A percentile compares a stretch with the other conserved stretches of the same genome.
phyloP scores from a whole-genome alignment of 2,113 vertebrate genomes.

The Rhynchomys soricoides region DNA sequence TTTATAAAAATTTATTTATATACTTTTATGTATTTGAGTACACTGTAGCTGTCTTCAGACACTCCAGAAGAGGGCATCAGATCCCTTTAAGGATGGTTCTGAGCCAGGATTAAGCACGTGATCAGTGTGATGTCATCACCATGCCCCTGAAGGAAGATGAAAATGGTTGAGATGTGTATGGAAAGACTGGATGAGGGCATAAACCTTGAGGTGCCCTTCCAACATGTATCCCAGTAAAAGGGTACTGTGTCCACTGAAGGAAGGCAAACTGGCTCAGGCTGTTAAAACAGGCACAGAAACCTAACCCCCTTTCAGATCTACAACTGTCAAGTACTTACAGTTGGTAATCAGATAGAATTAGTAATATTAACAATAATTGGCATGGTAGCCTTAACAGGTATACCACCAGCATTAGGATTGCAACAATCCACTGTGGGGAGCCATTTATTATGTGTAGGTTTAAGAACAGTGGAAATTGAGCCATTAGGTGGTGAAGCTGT shows the following conservation, averaged over 20 bases:
- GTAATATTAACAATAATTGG: background rate
- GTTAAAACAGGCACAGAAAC: background rate
- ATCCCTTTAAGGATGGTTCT: too few species aligned
- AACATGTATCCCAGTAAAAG: background rate
- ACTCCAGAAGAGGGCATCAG: too few species aligned
- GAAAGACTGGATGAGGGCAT: background rate
- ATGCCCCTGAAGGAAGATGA: background rate
- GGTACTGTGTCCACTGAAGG: background rate
- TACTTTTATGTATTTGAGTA: too few species aligned
- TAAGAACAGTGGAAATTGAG: conserved; percentile 43
- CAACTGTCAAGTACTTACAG: background rate
- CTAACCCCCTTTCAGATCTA: background rate
- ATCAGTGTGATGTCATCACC: background rate
- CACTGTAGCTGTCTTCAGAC: too few species aligned
- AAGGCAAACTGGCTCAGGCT: background rate
- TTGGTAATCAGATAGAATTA: background rate
- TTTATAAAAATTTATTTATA: too few species aligned
- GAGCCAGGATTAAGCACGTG: background rate
- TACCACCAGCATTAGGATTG: background rate
- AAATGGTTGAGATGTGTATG: background rate
- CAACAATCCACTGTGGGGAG: background rate
- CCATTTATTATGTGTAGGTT: conserved; percentile 36
- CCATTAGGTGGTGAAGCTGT: background rate
- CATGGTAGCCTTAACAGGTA: background rate
- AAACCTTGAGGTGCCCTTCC: background rate